Evolutionary conservation across 1,140 invertebrate species (phyloP).

Genomic region (Aphis craccivora): DNA sequence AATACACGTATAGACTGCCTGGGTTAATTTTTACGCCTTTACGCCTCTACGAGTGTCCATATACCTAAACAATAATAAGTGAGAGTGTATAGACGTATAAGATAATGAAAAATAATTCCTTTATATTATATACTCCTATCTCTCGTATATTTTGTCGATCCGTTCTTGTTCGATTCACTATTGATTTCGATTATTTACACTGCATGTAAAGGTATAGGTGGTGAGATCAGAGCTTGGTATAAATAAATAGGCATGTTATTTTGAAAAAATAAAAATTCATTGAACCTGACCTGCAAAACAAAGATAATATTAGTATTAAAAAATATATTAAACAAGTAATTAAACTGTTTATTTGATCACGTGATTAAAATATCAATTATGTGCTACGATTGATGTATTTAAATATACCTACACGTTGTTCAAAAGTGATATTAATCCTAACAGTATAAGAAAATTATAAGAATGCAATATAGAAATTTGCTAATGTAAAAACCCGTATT

Average conservation of each 20-base stretch:
- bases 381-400: neutral
- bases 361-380: neutral
- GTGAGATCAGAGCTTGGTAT: too few species aligned
- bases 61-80: neutral
- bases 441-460: neutral
- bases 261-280: too few species aligned
- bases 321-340: neutral
- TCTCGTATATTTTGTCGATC: neutral
- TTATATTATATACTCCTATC: neutral
- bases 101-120: constrained; percentile 1
- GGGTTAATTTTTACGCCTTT: constrained; percentile 46
- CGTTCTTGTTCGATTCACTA: neutral
- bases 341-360: neutral
- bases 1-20: too few species aligned
- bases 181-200: neutral
- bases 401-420: neutral
- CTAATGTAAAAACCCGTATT: too few species aligned
- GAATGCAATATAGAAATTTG: neutral
- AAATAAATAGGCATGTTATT: too few species aligned
- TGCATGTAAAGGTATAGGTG: neutral
- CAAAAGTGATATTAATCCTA: neutral
- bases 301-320: neutral
- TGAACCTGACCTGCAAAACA: neutral
- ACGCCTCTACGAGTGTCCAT: constrained; percentile 12
- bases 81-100: neutral